Conservation (phyloP, 1,140 invertebrate genomes). For the Latrodectus geometricus region DNA sequence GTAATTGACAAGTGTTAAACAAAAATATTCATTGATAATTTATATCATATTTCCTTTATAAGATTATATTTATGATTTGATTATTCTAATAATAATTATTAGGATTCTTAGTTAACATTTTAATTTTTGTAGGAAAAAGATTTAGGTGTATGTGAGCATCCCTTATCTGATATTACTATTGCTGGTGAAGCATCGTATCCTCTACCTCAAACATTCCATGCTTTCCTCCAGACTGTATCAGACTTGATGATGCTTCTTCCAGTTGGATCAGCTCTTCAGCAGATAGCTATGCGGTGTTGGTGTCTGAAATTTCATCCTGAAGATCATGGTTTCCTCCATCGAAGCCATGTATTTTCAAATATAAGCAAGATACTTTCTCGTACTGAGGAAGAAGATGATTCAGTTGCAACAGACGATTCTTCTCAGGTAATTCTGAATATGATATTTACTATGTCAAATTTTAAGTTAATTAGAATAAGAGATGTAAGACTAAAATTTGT, state of each 20-base stretch:
- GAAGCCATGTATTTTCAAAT: conserved; percentile 93
- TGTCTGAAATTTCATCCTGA: conserved; percentile 87
- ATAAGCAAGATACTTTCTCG: conserved; percentile 95
- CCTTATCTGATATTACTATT: conserved; percentile 82
- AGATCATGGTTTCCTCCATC: conserved; percentile 93
- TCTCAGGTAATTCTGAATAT: conserved; percentile 24
- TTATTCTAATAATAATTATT: no score
- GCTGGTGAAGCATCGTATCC: conserved; percentile 84
- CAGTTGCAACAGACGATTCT: not conserved
- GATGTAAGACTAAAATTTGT: no score
- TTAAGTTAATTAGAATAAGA: no score
- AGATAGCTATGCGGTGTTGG: conserved; percentile 94
- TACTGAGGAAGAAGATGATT: conserved; percentile 80
- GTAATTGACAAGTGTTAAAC: no score
- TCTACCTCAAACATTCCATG: conserved; percentile 86
- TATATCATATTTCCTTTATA: no score
- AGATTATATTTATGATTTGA: no score
- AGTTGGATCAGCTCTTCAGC: conserved; percentile 85
- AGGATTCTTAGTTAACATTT: not conserved
- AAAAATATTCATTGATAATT: no score
- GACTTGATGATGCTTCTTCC: conserved; percentile 92
- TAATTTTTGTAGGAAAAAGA: conserved; percentile 62
- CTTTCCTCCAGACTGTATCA: conserved; percentile 89
- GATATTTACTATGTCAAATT: not conserved
- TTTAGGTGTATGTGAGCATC: conserved; percentile 80